Evolutionary conservation across 2,888 invertebrate species (phyloP).

Genomic region (Tethea ocularis): DNA sequence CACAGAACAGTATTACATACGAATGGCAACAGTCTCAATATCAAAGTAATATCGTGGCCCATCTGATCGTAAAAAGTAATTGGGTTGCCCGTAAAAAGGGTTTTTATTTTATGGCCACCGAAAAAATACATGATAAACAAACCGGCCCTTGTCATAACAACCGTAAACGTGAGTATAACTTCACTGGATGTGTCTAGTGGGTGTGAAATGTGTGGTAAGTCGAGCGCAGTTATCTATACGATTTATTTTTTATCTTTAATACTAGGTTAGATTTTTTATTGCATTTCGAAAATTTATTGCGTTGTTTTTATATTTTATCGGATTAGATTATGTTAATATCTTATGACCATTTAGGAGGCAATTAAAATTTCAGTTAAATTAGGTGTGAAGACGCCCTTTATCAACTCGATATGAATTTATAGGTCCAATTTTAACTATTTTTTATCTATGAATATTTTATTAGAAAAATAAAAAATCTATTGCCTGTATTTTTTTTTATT

Average conservation of each 20-base stretch:
- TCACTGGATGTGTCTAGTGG: conserved; percentile 38
- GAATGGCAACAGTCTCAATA: conserved; percentile 68
- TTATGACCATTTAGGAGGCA: background rate
- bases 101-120: conserved; percentile 75
- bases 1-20: conserved; percentile 45
- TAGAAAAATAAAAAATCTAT: no score
- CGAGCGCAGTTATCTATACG: conserved; percentile 6
- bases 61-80: conserved; percentile 81
- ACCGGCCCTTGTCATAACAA: conserved; percentile 60
- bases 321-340: background rate
- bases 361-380: background rate
- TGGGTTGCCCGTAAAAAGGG: conserved; percentile 78
- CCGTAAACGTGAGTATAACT: conserved; percentile 31
- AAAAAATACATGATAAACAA: conserved; percentile 79
- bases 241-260: background rate
- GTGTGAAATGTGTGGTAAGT: conserved; percentile 12
- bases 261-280: background rate
- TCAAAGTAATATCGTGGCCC: conserved; percentile 69
- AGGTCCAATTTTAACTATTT: background rate
- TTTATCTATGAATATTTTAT: no score
- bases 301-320: background rate
- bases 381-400: background rate
- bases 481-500: no score
- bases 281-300: background rate
- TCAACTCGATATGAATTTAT: background rate